Evolutionary conservation across 2,797 vertebrate genomes (phyloP), one percentile per base, ranked within the genome.

Genomic region (Amphiprion clarkii): DNA sequence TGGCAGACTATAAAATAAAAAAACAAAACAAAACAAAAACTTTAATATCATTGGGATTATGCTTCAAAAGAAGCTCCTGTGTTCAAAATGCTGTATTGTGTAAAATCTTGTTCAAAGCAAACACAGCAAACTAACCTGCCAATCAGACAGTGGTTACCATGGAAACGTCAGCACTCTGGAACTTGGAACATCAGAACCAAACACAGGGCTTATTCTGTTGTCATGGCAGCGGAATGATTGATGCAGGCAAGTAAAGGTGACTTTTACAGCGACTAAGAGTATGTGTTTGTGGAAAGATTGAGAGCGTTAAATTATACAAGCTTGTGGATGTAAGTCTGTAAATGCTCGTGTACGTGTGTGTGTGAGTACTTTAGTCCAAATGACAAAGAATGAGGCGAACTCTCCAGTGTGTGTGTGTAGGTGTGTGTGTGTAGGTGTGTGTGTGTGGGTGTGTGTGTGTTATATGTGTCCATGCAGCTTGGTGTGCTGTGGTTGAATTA

Each of bases 171-270:
- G 21, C 67, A 71, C 39, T 62, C 29, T 14, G 4, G 13, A 31
- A 67, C 21, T 42, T 46, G 4, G 2, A 33, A 39, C 44, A 11
- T 62, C 31, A 64, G 2, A 48, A 33, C 6, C 33, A 33, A 61
- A 1, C 13, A 44, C 48, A 70, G 62, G 56, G 39, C 6, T 42
- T 19, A 33, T 51, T 29, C 33, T 59, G 71, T 67, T 74, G 62
- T 62, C 71, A 59, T 67, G 52, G 56, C 73, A 21, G 71, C 82
- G 71, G n/a, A 31, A 56, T 87, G 87, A 87, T 80, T 79, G 82
- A 89, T 52, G 31, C 77, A 6, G 51, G 39, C 63, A 76, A 23
- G 73, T 77, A 56, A 67, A 67, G 21, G 67, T 71, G 29, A 62
- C 29, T 60, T 71, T 58, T 11, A 66, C 39, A n/a, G 21, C 10